Base-by-base conservation (phyloP, 2,888 invertebrate species). In the Drosophila suboccidentalis region DNA sequence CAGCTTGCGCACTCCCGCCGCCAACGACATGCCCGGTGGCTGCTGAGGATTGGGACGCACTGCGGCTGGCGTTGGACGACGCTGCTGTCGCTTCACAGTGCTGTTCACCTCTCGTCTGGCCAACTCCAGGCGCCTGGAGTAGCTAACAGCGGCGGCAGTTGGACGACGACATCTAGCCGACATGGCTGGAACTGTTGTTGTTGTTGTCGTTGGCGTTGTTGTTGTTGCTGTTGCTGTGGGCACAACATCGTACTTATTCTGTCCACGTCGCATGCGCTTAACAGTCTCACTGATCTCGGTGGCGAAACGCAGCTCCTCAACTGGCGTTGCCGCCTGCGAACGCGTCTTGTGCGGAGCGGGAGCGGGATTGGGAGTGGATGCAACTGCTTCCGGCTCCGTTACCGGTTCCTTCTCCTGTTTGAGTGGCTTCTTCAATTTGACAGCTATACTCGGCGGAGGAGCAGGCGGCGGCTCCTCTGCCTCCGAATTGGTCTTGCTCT, bases 251-350 rank as follows among this genome's bases (percentile, higher is more conserved):
- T 91, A 91, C 61, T 92, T 92, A 34, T 91, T 91, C 34, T 92
- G 91, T 1, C 92, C 92, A 17, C 92, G 91, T 1, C 92, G 86
- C 83, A 92, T 87, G 0, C 92, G 88, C 36, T 92, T 92, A 0
- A 92, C 92, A 66, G 91, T 92, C 71, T 92, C 92, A 38, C 92
- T 92, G 6, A 92, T 92, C 65, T 92, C 92, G 8, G 92, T 92
- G 29, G 91, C 91, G 65, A 92, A 92, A 4, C 91, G 91, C 32
- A 92, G 51, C 44, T 92, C 91, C 71, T 91, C 92, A 1, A 91
- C 81, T 0, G 92, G 91, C 0, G 92, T 91, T 2, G 78, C 80
- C 0, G 89, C 90, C n/a, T 89, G 85, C 6, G 90, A 90, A 9
- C 91, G 88, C 15, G 84, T 90, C 9, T 78, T 78, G n/a, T 87